These are phyloP conservation scores for Oxyura jamaicensis DNA, from an alignment of 2,113 vertebrate genomes.

Conservation along the genomic window DNA sequence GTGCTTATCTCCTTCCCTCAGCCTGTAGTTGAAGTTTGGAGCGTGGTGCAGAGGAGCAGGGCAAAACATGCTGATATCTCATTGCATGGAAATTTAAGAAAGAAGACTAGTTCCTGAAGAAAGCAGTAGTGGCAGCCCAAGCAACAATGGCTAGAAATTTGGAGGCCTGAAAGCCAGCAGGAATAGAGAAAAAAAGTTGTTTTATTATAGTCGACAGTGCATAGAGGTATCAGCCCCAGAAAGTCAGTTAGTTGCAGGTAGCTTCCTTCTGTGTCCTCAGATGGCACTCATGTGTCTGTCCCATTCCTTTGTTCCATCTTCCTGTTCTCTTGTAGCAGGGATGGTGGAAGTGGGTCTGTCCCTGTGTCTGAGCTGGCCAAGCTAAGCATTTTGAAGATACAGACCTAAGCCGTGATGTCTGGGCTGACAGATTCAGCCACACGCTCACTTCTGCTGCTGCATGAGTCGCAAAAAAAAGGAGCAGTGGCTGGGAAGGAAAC, in stretches of 20 bases:
- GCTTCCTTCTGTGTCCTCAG: neutral
- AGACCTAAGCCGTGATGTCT: neutral
- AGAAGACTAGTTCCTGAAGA: neutral
- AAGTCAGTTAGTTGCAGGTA: neutral
- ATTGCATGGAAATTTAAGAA: neutral
- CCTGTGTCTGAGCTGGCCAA: neutral
- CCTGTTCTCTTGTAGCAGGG: neutral
- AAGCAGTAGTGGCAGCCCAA: neutral
- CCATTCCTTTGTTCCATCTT: neutral
- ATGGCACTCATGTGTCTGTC: rapidly evolving
- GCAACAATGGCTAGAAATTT: neutral
- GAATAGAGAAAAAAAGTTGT: neutral
- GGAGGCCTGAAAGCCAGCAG: neutral
- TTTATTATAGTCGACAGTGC: neutral
- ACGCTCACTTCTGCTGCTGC: neutral
- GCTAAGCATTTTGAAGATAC: neutral
- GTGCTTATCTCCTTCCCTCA: neutral
- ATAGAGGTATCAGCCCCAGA: neutral
- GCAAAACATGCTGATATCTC: neutral
- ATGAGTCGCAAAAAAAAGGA: neutral
- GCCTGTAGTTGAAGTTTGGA: neutral
- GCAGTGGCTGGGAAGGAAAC: neutral
- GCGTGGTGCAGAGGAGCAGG: neutral
- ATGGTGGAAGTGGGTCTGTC: neutral
- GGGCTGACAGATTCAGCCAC: neutral